Percentiles rank a stretch among this genome's conserved stretches.
These are phyloP conservation scores for Sebastolobus altivelis DNA, from an alignment of 2,797 vertebrate genomes.

Conservation along the genomic window DNA sequence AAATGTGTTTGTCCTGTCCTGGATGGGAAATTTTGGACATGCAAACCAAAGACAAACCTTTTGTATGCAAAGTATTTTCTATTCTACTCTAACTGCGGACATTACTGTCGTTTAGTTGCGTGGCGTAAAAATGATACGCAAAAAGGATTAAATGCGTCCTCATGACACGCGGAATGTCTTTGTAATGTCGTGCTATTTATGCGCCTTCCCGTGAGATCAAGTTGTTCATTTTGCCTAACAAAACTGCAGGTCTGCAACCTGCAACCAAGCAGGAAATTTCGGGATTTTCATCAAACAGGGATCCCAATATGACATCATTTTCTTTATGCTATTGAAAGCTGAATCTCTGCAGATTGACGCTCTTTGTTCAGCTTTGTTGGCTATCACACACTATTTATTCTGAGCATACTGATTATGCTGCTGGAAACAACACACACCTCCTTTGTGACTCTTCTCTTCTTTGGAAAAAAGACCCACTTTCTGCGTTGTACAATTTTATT, in stretches of 20 bases:
- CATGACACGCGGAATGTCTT: fast-evolving
- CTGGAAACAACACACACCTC: background rate
- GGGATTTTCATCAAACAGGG: too few relatives aligned
- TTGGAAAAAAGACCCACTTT: background rate
- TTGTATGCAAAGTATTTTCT: too few relatives aligned
- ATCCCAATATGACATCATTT: background rate
- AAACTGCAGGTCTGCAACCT: background rate
- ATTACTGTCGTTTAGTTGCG: too few relatives aligned
- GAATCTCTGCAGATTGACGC: background rate
- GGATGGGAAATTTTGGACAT: too few relatives aligned
- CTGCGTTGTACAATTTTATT: background rate
- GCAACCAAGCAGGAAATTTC: background rate
- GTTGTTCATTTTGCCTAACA: fast-evolving
- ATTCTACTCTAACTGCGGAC: too few relatives aligned
- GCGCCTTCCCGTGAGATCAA: fast-evolving
- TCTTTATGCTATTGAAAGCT: background rate
- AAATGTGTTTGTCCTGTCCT: too few relatives aligned
- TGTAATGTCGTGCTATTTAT: too few relatives aligned
- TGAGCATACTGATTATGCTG: background rate
- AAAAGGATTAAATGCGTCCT: too few relatives aligned
- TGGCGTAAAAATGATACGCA: too few relatives aligned
- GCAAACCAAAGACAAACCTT: too few relatives aligned
- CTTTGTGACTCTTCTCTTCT: background rate
- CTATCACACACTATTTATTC: too few relatives aligned
- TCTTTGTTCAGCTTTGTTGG: background rate